Conservation (phyloP, 2,113 vertebrate species). For the Recurvirostra avosetta region DNA sequence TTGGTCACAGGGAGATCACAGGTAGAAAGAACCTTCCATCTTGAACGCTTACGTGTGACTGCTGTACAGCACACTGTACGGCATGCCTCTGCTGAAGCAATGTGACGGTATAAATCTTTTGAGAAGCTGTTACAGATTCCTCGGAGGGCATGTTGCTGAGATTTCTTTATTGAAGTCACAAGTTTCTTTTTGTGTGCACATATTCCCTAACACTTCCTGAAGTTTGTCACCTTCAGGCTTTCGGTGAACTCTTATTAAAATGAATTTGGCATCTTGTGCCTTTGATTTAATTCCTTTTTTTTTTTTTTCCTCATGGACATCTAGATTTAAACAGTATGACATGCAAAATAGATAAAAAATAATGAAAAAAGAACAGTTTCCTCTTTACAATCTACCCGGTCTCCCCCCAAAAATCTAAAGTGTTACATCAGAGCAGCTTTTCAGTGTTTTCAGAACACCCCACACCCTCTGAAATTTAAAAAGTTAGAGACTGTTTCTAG, state of each 20-base stretch:
- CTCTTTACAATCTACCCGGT: neutral
- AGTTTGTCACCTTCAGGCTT: constrained; percentile 55
- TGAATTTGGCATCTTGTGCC: constrained; percentile 1
- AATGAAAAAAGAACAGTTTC: neutral
- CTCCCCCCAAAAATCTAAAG: neutral
- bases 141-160: neutral
- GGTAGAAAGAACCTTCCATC: neutral
- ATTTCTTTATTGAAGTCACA: constrained; percentile 36
- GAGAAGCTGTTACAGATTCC: constrained; percentile 66
- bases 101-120: constrained; percentile 66
- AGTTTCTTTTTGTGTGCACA: constrained; percentile 16
- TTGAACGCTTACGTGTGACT: neutral
- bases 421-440: neutral
- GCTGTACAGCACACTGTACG: neutral
- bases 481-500: neutral
- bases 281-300: constrained; percentile 37
- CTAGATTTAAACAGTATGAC: neutral
- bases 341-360: neutral
- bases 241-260: constrained; percentile 30
- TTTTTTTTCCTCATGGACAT: neutral
- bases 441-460: neutral
- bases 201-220: constrained; percentile 53
- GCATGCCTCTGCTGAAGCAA: neutral
- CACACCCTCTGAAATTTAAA: neutral
- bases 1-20: neutral